A percentile compares a stretch with the other conserved stretches of the same genome.
These are phyloP conservation scores for Eidolon helvum DNA, from an alignment of 2,113 vertebrate species.

Conservation along the genomic window DNA sequence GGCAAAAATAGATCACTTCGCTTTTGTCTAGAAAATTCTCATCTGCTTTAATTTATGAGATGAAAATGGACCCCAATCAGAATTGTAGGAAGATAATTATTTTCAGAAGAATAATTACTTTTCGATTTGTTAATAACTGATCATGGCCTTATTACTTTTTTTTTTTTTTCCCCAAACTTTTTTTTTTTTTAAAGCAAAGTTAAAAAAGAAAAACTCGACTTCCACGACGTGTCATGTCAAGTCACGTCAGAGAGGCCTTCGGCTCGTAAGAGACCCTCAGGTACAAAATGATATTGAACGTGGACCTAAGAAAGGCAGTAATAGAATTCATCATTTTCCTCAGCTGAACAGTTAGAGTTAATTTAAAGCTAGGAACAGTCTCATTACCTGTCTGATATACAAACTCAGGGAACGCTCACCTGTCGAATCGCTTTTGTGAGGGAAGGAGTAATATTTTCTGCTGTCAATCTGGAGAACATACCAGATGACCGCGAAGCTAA, in stretches of 20 bases:
- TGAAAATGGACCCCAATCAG: not conserved
- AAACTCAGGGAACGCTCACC: not conserved
- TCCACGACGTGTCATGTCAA: not conserved
- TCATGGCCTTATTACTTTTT: not conserved
- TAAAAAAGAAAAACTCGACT: not conserved
- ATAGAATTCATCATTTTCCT: not conserved
- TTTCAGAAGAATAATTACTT: not conserved
- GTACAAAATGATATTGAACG: not conserved
- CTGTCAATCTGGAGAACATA: not conserved
- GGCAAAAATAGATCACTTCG: not conserved
- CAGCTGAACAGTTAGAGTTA: not conserved
- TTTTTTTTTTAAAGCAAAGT: not conserved
- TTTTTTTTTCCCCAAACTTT: no score
- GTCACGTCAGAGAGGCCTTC: rapidly evolving
- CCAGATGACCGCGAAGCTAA: not conserved
- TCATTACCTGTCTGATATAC: not conserved
- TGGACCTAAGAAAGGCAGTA: not conserved
- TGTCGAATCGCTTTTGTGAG: not conserved
- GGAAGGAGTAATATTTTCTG: not conserved
- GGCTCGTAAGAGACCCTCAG: not conserved
- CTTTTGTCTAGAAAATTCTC: not conserved
- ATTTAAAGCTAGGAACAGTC: not conserved
- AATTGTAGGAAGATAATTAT: not conserved
- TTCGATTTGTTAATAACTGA: not conserved
- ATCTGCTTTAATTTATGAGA: not conserved